These are phyloP conservation scores for Cyphomyrmex costatus DNA, from an alignment of 1,140 invertebrate genomes.

Conservation along the genomic window DNA sequence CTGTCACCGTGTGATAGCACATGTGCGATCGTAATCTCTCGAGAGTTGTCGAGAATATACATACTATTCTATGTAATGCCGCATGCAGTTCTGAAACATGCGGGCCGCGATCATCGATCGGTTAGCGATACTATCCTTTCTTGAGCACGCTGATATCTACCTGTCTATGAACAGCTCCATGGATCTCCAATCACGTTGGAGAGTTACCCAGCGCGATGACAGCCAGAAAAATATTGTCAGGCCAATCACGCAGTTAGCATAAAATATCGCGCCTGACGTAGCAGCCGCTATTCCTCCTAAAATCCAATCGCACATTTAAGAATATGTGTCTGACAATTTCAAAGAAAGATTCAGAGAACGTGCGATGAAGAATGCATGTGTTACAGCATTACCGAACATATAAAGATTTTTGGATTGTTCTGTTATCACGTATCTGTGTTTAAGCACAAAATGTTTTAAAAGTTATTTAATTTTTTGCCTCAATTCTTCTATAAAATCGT, in stretches of 20 bases:
- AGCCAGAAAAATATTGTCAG: constrained; percentile 83
- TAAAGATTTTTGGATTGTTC: too few species aligned
- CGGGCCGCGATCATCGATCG: constrained; percentile 19
- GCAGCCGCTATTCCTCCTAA: constrained; percentile 85
- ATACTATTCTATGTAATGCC: neutral
- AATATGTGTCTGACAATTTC: too few species aligned
- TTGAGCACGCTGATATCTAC: constrained; percentile 66
- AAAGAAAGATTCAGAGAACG: neutral
- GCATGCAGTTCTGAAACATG: neutral
- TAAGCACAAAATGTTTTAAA: too few species aligned
- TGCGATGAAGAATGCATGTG: neutral
- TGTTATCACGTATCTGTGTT: too few species aligned
- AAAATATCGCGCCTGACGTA: constrained; percentile 86
- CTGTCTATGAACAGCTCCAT: constrained; percentile 85
- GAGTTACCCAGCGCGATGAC: constrained; percentile 81
- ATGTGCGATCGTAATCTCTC: constrained; percentile 7
- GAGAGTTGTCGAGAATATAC: neutral
- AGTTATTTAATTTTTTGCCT: too few species aligned
- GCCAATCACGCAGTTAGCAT: constrained; percentile 85
- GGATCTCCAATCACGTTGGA: constrained; percentile 84
- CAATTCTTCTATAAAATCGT: too few species aligned
- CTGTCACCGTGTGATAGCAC: constrained; percentile 34
- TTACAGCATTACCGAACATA: too few species aligned
- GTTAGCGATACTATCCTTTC: neutral
- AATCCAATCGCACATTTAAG: constrained; percentile 21